Base-by-base conservation (phyloP, 2,888 invertebrate species). In the Harpagoxenus sublaevis region DNA sequence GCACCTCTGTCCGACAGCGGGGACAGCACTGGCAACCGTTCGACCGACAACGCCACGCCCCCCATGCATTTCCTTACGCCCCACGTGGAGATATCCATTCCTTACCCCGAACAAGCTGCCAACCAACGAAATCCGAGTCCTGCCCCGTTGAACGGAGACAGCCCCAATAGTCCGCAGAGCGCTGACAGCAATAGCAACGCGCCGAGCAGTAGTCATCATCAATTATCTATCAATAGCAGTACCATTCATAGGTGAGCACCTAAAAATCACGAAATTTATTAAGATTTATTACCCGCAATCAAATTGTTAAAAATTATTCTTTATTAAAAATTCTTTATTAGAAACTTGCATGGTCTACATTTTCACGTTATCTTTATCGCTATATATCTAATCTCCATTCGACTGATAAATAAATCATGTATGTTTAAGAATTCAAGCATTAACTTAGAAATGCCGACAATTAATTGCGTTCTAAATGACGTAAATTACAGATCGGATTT, bases 41-140 rank as follows among this genome's bases (percentile, higher is more conserved):
- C 98, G 0, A 97, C 97, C n/a, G 98, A 98, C 93, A 98, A 98
- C 93, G 97, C 97, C 10, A 98, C 98, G 66, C 98, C 98, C 15
- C 98, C 98, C 0, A 98, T 98, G 98, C 98, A 98, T 95, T 98
- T 98, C 94, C 96, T 98, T 60, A 98, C 98, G 55, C 98, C 98
- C 8, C 98, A 98, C 91, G 98, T 98, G 53, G 98, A 98, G 96
- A 98, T 98, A 94, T 98, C 98, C 60, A 98, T 98, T 97, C 97
- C 98, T 28, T 98, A 98, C 93, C 97, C 97, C 86, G 97, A 97
- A 90, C 97, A 97, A 92, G 96, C 97, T 2, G 96, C 96, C 92
- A 92, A 88, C 70, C 93, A 93, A 84, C 92, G 92, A 10, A 94
- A 94, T 90, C 89, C 92, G 74, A 94, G 94, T 88, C 94, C 94